Base-by-base conservation (phyloP, 2,113 vertebrate genomes). In the Odobenus rosmarus region DNA sequence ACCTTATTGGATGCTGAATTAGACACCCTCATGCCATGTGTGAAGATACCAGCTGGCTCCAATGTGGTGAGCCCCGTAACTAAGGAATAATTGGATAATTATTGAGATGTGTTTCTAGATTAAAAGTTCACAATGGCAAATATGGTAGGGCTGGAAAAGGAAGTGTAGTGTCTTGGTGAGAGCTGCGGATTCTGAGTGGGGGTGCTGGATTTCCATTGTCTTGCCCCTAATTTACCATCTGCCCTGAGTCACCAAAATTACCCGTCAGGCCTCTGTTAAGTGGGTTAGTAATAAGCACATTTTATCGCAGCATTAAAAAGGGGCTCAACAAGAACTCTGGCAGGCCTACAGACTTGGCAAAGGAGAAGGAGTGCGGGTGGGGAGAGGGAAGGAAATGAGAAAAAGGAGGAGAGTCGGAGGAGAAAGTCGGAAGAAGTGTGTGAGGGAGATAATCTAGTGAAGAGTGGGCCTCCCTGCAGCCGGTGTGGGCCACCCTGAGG, bases 211-310 rank as follows among this genome's bases (percentile, higher is more conserved):
- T 97, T 79, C 92, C 85, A 96, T 85, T 13, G 74, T 84, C 53
- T 97, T 76, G 79, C 91, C 74, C 88, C 96, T 88, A 90, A 95
- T 91, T 97, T 82, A 83, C 90, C 96, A 80, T 93, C 93, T 89
- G 87, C 93, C 81, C 67, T 7, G 67, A 96, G 80, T 94, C 92
- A 85, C 59, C 84, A 90, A 28, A 97, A 93, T 96, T 86, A 92
- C 46, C 55, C 81, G 59, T 90, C 61, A 42, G 81, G 88, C 61
- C 36, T 96, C 90, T 93, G 24, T 74, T 67, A 96, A 90, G 76
- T 86, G 49, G 51, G 72, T 9, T 69, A 36, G 76, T 88, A 87
- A 88, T 83, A 95, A 76, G 93, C 46, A 64, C 76, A 79, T 93
- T 92, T 95, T 94, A 87, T 96, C 62, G 0, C 8, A 3, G 55